Evolutionary conservation across 2,797 vertebrate species (phyloP).

Genomic region (Eulemur albifrons): DNA sequence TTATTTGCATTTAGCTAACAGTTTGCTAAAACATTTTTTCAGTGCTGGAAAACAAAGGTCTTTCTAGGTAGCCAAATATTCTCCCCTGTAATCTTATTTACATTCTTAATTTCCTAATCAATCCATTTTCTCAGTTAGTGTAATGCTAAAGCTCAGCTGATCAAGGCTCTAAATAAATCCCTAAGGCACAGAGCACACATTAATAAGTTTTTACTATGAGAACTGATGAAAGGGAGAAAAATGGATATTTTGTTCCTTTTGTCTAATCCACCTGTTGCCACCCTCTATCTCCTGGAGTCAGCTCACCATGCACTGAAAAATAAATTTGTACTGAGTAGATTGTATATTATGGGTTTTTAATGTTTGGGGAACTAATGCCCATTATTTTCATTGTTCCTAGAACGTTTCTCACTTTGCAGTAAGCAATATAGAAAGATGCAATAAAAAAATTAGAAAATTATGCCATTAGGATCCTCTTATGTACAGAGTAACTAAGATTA

Average conservation of each 20-base stretch:
- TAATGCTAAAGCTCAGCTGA: background rate
- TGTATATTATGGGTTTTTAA: background rate
- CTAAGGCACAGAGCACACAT: background rate
- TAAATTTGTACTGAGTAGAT: background rate
- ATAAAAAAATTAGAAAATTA: slow-evolving; percentile 48
- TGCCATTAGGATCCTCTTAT: slow-evolving; percentile 20
- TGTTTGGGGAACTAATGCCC: slow-evolving; percentile 9
- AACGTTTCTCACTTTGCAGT: slow-evolving; percentile 36
- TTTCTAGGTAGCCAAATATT: background rate
- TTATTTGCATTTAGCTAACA: background rate
- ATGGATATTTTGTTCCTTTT: background rate
- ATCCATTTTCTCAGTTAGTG: background rate
- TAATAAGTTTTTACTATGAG: background rate
- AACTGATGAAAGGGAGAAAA: background rate
- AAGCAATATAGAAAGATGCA: slow-evolving; percentile 25
- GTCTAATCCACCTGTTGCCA: slow-evolving; percentile 12
- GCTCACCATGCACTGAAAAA: background rate
- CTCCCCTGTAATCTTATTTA: background rate
- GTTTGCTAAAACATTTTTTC: background rate
- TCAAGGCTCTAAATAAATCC: background rate
- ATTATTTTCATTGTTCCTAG: slow-evolving; percentile 10
- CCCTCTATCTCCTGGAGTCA: background rate
- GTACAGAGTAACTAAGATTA: slow-evolving; percentile 28
- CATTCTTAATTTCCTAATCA: slow-evolving; percentile 5
- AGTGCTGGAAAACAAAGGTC: background rate